Conservation (phyloP, 2,113 vertebrate genomes). For the Eubucco bourcierii region DNA sequence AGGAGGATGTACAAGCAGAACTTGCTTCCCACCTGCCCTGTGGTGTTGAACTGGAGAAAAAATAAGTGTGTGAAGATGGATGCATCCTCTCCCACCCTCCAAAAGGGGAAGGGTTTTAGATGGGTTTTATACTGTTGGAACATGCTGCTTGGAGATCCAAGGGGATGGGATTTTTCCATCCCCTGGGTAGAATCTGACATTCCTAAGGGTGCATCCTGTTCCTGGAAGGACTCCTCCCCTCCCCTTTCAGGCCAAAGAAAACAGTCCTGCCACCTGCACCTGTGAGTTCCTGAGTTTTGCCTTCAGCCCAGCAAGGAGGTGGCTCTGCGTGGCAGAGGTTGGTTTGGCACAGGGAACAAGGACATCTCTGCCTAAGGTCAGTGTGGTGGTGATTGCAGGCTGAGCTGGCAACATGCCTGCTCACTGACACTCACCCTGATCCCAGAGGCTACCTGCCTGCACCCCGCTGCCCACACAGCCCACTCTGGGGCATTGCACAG, state of each 20-base stretch:
- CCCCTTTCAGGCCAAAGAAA: not conserved
- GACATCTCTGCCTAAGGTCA: not conserved
- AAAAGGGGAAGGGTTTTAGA: not conserved
- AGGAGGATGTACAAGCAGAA: not conserved
- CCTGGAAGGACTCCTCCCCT: not conserved
- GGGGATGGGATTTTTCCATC: not conserved
- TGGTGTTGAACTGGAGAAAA: fast-evolving
- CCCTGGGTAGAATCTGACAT: not conserved
- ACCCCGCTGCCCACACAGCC: not conserved
- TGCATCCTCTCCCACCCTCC: not conserved
- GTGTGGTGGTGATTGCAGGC: fast-evolving
- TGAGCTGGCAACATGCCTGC: fast-evolving
- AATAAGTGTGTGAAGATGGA: fast-evolving
- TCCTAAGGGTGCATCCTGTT: not conserved
- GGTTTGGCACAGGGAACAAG: not conserved
- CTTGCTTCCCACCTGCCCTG: not conserved
- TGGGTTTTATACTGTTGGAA: not conserved
- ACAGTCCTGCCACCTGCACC: fast-evolving
- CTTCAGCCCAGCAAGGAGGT: fast-evolving
- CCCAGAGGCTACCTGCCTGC: too few relatives aligned
- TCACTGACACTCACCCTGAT: fast-evolving
- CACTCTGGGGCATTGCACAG: not conserved
- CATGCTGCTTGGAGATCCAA: not conserved
- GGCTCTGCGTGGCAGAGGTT: fast-evolving
- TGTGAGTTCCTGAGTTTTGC: fast-evolving